Evolutionary conservation across 2,797 vertebrate species (phyloP).

Genomic region (Erethizon dorsatum): DNA sequence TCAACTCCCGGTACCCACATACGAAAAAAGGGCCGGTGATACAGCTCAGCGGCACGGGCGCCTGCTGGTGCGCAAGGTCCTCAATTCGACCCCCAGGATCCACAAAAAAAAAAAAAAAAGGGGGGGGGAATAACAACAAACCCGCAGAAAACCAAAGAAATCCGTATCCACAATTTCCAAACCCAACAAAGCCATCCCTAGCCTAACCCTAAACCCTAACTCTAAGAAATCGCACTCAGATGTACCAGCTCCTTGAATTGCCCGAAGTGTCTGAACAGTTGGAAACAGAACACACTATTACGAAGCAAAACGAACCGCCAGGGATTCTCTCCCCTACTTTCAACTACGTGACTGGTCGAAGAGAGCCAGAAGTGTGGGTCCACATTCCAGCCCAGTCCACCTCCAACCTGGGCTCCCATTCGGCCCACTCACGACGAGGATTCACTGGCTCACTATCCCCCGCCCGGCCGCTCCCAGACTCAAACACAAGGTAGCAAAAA

Average conservation of each 20-base stretch:
- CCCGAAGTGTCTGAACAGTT: not conserved
- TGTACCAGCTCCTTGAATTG: not conserved
- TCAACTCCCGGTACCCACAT: too few relatives aligned
- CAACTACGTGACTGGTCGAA: not conserved
- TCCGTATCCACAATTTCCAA: not conserved
- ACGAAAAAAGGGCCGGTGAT: too few relatives aligned
- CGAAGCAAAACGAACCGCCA: not conserved
- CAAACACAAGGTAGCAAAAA: conserved; percentile 50
- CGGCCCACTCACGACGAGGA: not conserved
- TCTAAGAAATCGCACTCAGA: conserved; percentile 2
- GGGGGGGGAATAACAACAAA: conserved; percentile 34
- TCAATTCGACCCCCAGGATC: too few relatives aligned
- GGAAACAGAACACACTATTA: not conserved
- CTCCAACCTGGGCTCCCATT: not conserved
- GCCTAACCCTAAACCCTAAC: not conserved
- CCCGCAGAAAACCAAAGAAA: conserved; percentile 22
- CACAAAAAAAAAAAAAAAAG: too few relatives aligned
- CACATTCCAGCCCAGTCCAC: not conserved
- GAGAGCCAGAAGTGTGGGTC: not conserved
- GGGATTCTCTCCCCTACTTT: not conserved
- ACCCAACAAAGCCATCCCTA: not conserved
- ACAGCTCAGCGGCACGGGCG: too few relatives aligned
- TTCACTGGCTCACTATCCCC: not conserved
- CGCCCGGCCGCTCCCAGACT: not conserved
- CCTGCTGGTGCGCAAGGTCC: too few relatives aligned